phyloP scores from a whole-genome alignment of 2,113 vertebrate species.

The Caranx ignobilis region DNA sequence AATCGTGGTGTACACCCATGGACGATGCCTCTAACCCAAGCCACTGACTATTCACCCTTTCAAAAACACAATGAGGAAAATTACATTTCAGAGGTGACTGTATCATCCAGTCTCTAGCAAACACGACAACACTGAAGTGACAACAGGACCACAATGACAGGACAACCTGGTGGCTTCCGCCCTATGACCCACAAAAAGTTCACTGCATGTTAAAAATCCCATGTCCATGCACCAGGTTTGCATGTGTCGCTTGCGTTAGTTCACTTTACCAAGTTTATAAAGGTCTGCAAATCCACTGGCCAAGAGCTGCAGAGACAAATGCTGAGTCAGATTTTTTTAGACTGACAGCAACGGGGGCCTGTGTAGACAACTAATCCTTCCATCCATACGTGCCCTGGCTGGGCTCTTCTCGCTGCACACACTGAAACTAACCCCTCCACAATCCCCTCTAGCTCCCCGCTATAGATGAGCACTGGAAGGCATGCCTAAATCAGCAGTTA shows the following conservation, averaged over 20 bases:
- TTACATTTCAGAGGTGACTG: not conserved
- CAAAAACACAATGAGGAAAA: conserved; percentile 31
- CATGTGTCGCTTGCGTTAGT: conserved; percentile 25
- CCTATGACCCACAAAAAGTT: not conserved
- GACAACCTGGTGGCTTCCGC: not conserved
- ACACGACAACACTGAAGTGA: conserved; percentile 4
- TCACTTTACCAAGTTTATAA: conserved; percentile 15
- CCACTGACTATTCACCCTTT: conserved; percentile 28
- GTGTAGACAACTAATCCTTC: conserved; percentile 75
- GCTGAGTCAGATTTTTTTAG: conserved; percentile 72
- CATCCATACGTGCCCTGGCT: conserved; percentile 32
- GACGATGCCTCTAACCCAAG: conserved; percentile 15
- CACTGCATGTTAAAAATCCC: not conserved
- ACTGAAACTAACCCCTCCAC: conserved; percentile 52
- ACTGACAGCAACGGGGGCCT: conserved; percentile 49
- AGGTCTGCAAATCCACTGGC: conserved; percentile 43
- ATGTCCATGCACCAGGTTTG: not conserved
- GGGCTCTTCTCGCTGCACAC: conserved; percentile 55
- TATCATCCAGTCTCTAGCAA: not conserved
- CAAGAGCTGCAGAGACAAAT: conserved; percentile 48
- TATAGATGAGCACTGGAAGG: conserved; percentile 27
- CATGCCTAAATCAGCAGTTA: conserved; percentile 39
- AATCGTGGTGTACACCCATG: conserved; percentile 28
- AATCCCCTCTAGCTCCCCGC: conserved; percentile 55
- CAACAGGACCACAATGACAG: not conserved